Evolutionary conservation across 1,140 invertebrate species (phyloP).

Genomic region (Macrostomum lignano): DNA sequence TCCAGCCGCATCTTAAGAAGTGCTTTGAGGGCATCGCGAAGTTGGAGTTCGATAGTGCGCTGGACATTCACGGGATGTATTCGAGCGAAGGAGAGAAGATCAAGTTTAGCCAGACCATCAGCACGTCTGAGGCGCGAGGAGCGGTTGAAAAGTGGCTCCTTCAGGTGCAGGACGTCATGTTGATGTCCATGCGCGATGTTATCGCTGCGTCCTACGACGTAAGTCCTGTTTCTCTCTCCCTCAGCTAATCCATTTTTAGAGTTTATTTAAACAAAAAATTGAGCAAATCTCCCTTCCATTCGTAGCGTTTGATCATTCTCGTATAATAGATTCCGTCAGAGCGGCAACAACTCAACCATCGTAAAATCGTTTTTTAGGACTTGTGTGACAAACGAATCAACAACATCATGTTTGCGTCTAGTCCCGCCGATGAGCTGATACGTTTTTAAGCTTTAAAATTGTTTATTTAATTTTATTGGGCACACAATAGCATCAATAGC

Average conservation of each 20-base stretch:
- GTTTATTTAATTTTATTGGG: no score
- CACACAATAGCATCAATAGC: no score
- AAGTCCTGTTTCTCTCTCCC: no score
- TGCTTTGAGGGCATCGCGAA: constrained; percentile 29
- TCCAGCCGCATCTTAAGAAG: constrained; percentile 29
- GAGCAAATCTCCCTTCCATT: constrained; percentile 34
- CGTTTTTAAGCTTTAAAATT: no score
- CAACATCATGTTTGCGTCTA: no score
- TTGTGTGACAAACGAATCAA: no score
- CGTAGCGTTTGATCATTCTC: constrained; percentile 44
- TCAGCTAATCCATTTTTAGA: constrained; percentile 35
- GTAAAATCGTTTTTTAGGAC: no score
- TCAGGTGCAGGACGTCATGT: constrained; percentile 26
- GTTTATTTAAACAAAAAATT: constrained; percentile 33
- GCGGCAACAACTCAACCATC: no score
- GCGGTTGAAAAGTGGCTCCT: constrained; percentile 29
- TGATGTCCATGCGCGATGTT: constrained; percentile 22
- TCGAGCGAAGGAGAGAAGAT: constrained; percentile 27
- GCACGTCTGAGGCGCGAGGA: constrained; percentile 24
- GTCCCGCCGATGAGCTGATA: no score
- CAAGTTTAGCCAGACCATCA: constrained; percentile 13
- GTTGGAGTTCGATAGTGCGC: constrained; percentile 23
- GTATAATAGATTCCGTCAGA: constrained; percentile 34
- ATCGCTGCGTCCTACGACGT: no score
- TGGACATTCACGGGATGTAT: constrained; percentile 26